Percentiles rank a stretch among this genome's conserved stretches.
These are phyloP conservation scores for Vesta saturnalis DNA, from an alignment of 2,888 invertebrate species.

Conservation along the genomic window DNA sequence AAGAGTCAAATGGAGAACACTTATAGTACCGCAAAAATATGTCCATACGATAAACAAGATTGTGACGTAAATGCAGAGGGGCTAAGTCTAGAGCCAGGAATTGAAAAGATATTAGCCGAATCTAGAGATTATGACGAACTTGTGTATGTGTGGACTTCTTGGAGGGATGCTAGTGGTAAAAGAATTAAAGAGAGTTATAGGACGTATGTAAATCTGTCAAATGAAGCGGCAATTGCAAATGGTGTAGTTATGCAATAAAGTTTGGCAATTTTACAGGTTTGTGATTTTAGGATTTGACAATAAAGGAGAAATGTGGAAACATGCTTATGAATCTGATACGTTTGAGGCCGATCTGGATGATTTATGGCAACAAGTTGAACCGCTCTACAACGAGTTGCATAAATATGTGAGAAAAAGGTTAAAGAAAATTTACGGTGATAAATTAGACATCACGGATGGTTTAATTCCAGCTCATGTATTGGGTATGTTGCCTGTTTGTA, in stretches of 20 bases:
- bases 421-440: slow-evolving; percentile 63
- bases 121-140: slow-evolving; percentile 71
- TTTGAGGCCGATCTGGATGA: slow-evolving; percentile 58
- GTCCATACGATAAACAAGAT: slow-evolving; percentile 57
- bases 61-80: slow-evolving; percentile 54
- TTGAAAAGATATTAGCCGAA: slow-evolving; percentile 58
- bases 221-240: slow-evolving; percentile 65
- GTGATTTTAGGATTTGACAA: slow-evolving; percentile 62
- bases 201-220: slow-evolving; percentile 70
- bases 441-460: slow-evolving; percentile 62
- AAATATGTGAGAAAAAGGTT: slow-evolving; percentile 70
- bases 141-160: slow-evolving; percentile 71
- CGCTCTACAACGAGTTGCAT: slow-evolving; percentile 73
- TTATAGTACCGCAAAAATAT: slow-evolving; percentile 62
- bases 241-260: slow-evolving; percentile 22
- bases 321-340: slow-evolving; percentile 61
- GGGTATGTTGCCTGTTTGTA: slow-evolving; percentile 47
- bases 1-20: slow-evolving; percentile 50
- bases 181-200: slow-evolving; percentile 69
- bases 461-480: slow-evolving; percentile 74
- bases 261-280: background rate
- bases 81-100: slow-evolving; percentile 58
- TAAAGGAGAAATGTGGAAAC: slow-evolving; percentile 64
- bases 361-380: slow-evolving; percentile 70
- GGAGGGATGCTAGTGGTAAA: slow-evolving; percentile 72